Percentiles rank a stretch among this genome's conserved stretches.
phyloP scores from a whole-genome alignment of 2,797 vertebrate species.

The Alauda arvensis region DNA sequence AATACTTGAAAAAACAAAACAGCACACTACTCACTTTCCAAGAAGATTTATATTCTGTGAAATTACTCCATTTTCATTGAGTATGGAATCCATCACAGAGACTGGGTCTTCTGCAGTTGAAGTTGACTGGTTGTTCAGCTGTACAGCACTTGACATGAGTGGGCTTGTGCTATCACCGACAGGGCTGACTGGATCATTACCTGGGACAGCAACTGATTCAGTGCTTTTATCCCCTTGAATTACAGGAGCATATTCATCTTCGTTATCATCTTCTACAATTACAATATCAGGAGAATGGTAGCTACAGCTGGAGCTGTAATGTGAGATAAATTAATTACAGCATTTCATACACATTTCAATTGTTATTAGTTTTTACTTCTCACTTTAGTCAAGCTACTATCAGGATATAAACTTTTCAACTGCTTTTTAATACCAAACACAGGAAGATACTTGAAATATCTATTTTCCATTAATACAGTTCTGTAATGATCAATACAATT shows the following conservation, averaged over 20 bases:
- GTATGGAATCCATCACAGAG: conserved; percentile 96
- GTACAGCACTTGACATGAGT: conserved; percentile 76
- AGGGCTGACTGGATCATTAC: conserved; percentile 47
- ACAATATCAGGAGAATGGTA: conserved; percentile 74
- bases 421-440: not conserved
- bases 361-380: not conserved
- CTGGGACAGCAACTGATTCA: conserved; percentile 39
- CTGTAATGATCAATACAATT: not conserved
- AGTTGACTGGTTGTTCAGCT: conserved; percentile 79
- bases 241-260: conserved; percentile 74
- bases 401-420: not conserved
- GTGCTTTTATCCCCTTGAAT: conserved; percentile 68
- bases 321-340: not conserved
- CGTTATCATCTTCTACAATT: conserved; percentile 79
- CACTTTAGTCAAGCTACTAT: not conserved
- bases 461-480: not conserved
- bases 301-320: conserved; percentile 58
- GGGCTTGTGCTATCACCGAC: conserved; percentile 53
- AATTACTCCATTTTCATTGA: conserved; percentile 87
- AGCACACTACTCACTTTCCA: conserved; percentile 86
- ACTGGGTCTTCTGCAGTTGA: conserved; percentile 87
- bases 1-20: not conserved
- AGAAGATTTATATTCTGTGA: conserved; percentile 93
- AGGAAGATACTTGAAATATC: not conserved
- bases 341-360: not conserved